A percentile compares a stretch with the other conserved stretches of the same genome.
Evolutionary conservation across 2,888 invertebrate genomes (phyloP).

Genomic region (Antheraea assamensis): DNA sequence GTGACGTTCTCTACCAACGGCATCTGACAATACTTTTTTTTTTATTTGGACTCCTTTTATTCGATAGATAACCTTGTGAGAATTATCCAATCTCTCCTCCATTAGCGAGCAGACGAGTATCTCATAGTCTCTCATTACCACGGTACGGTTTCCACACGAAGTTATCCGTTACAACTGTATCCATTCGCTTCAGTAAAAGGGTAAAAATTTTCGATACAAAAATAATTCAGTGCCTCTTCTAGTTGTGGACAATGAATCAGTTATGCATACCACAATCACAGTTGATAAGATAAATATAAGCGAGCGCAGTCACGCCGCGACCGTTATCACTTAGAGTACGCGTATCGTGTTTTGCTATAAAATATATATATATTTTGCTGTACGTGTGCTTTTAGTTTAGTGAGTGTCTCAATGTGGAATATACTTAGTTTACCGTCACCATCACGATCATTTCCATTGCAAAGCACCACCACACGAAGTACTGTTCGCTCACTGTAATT

Average conservation of each 20-base stretch:
- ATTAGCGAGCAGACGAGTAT: too few relatives aligned
- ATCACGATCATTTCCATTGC: background rate
- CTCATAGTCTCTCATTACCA: too few relatives aligned
- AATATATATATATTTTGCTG: background rate
- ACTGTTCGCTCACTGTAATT: too few relatives aligned
- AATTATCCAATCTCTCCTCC: too few relatives aligned
- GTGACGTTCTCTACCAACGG: too few relatives aligned
- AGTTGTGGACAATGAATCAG: conserved; percentile 17
- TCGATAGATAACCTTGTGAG: too few relatives aligned
- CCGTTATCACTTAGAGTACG: conserved; percentile 24
- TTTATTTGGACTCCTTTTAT: too few relatives aligned
- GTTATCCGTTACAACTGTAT: too few relatives aligned
- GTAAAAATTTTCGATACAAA: background rate
- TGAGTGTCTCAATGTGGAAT: background rate
- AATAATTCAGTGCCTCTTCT: background rate
- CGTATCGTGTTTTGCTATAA: conserved; percentile 1
- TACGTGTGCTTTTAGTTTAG: background rate
- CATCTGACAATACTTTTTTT: too few relatives aligned
- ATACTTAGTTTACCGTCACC: background rate
- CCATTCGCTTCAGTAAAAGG: too few relatives aligned
- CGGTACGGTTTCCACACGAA: too few relatives aligned
- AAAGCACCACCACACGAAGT: background rate
- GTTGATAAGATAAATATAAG: conserved; percentile 21
- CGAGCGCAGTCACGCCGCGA: conserved; percentile 22
- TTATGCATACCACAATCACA: conserved; percentile 23